phyloP scores from a whole-genome alignment of 2,113 vertebrate species.

The Sinocyclocheilus grahami region DNA sequence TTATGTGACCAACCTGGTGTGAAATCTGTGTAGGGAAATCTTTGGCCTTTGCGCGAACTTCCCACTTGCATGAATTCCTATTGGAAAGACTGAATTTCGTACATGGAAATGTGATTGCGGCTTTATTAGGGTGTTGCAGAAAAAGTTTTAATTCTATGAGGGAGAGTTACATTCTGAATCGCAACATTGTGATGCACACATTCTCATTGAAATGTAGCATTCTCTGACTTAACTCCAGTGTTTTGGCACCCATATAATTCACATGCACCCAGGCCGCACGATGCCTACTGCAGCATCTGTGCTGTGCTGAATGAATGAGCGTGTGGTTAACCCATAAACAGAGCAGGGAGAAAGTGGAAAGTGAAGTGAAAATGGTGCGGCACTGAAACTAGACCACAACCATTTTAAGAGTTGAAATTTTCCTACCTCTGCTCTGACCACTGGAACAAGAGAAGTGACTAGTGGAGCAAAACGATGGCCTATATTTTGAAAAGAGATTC shows the following conservation, averaged over 20 bases:
- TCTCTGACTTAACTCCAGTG: neutral
- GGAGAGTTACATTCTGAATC: neutral
- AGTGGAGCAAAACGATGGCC: slow-evolving; percentile 10
- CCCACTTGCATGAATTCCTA: neutral
- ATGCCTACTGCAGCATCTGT: slow-evolving; percentile 32
- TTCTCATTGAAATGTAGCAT: neutral
- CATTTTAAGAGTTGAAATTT: slow-evolving; percentile 47
- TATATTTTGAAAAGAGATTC: neutral
- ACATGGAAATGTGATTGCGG: neutral
- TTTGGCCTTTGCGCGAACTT: too few species aligned
- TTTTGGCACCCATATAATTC: neutral
- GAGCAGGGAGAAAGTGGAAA: slow-evolving; percentile 45
- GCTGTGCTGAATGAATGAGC: slow-evolving; percentile 32
- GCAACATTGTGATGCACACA: neutral
- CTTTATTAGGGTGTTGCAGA: neutral
- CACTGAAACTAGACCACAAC: slow-evolving; percentile 29
- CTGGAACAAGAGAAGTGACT: slow-evolving; percentile 28
- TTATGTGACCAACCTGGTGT: too few species aligned
- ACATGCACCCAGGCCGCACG: neutral
- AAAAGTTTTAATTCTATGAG: neutral
- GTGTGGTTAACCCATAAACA: slow-evolving; percentile 50
- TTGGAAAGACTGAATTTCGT: neutral
- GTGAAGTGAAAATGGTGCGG: slow-evolving; percentile 32
- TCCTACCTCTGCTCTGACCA: slow-evolving; percentile 37
- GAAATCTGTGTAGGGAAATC: too few species aligned